Conservation (phyloP, 2,888 invertebrate genomes). For the Blera fallax region DNA sequence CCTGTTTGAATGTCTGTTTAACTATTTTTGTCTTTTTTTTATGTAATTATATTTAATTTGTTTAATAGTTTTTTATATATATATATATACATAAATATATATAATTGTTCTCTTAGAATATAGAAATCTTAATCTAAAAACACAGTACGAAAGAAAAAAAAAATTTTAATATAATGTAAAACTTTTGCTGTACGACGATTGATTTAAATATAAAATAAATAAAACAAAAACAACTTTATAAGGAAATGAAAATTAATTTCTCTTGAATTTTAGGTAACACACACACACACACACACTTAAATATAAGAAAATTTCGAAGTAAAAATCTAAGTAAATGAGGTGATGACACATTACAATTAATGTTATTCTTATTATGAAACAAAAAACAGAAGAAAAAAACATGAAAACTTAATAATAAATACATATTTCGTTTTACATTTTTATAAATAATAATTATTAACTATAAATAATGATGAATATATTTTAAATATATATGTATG, state of each 20-base stretch:
- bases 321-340: conserved; percentile 6
- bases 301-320: background rate
- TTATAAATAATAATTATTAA: conserved; percentile 60
- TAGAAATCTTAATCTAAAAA: conserved; percentile 37
- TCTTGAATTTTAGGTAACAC: conserved; percentile 37
- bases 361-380: conserved; percentile 37
- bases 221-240: background rate
- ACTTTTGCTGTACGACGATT: conserved; percentile 35
- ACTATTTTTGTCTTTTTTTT: conserved; percentile 14
- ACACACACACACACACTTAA: conserved; percentile 6
- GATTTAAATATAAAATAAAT: conserved; percentile 5
- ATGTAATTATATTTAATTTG: conserved; percentile 60
- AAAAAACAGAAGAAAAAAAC: background rate
- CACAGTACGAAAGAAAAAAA: no score
- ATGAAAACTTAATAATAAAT: conserved; percentile 2
- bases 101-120: conserved; percentile 58
- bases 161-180: conserved; percentile 11
- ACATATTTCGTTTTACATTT: conserved; percentile 68
- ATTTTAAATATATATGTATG: conserved; percentile 58
- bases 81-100: conserved; percentile 26
- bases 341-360: conserved; percentile 42
- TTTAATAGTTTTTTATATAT: conserved; percentile 43
- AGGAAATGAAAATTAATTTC: background rate
- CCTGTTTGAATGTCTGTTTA: conserved; percentile 57
- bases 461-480: conserved; percentile 50